Conservation (phyloP, 2,113 vertebrate species). For the Mus pahari region DNA sequence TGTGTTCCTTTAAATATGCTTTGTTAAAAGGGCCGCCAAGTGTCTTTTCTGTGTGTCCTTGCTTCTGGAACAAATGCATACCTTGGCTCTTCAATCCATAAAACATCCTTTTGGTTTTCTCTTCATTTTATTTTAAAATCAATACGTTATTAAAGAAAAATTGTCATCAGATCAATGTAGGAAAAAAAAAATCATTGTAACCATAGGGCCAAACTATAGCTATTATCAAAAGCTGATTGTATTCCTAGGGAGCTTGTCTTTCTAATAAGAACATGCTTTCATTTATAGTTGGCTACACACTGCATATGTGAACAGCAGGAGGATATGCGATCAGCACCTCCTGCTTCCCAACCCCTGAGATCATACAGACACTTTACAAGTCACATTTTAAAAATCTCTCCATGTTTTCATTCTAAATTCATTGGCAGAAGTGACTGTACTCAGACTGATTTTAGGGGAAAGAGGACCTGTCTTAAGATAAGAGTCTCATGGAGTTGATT, state of each 20-base stretch:
- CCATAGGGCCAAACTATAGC: background rate
- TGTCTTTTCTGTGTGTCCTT: background rate
- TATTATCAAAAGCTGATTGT: background rate
- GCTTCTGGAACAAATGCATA: conserved; percentile 4
- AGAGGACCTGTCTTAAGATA: background rate
- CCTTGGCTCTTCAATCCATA: conserved; percentile 61
- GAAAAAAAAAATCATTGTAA: background rate
- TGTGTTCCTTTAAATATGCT: conserved; percentile 49
- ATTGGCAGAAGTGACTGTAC: background rate
- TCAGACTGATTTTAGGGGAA: background rate
- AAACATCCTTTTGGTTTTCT: conserved; percentile 39
- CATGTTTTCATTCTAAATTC: rapidly evolving
- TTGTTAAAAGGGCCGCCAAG: conserved; percentile 46
- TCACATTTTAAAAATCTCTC: background rate
- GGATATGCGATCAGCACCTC: background rate
- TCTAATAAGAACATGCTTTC: background rate
- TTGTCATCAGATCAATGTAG: conserved; percentile 22
- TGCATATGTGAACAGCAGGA: background rate
- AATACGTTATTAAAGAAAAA: conserved; percentile 64
- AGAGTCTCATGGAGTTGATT: background rate
- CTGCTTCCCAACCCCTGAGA: background rate
- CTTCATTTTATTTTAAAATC: conserved; percentile 65
- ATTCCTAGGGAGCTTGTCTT: background rate
- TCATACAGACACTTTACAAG: background rate
- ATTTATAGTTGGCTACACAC: background rate